Base-by-base conservation (phyloP, 2,888 invertebrate species). In the Drosophila silvestris region DNA sequence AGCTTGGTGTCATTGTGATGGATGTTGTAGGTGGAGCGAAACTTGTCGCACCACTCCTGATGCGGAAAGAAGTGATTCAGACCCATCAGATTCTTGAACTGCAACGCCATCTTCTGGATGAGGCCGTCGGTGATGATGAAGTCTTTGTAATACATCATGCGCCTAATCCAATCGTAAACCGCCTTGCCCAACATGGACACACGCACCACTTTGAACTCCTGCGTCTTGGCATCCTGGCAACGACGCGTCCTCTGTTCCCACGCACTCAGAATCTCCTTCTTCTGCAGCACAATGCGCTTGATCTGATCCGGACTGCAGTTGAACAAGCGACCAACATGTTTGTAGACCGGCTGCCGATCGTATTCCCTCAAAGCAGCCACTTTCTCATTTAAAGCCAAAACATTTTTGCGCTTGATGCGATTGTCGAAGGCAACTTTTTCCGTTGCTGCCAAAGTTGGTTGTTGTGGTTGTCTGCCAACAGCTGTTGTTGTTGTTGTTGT, bases 61-160 rank as follows among this genome's bases (percentile, higher is more conserved):
- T 90, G 91, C 12, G 93, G 93, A 61, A 93, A 92, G 67, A 93
- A 93, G n/a, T 90, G 88, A 22, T 76, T 85, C 57, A 93, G 37
- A 5, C 92, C 90, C 90, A 93, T 91, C 16, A 87, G 89, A 64
- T 92, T 92, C 64, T 92, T 92, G 69, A 93, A 93, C 30, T 93
- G 93, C 58, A 93, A 54, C 0, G 93, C 91, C 90, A 93, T 93
- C 62, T 93, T 93, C 73, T 92, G 91, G 57, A 93, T 92, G 0
- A 93, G 85, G 0, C 92, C 92, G 54, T 93, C 91, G 32, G 92
- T 91, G 58, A 93, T 91, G 44, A 79, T 82, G 35, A 93, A 91
- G 54, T 93, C 93, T 72, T 92, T 92, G 64, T 93, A 93, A 81
- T 93, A 93, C 92, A 93, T 92, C 92, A 93, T 92, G 26, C 93